Base-by-base conservation (phyloP, 2,113 vertebrate species). In the Grammomys surdaster region DNA sequence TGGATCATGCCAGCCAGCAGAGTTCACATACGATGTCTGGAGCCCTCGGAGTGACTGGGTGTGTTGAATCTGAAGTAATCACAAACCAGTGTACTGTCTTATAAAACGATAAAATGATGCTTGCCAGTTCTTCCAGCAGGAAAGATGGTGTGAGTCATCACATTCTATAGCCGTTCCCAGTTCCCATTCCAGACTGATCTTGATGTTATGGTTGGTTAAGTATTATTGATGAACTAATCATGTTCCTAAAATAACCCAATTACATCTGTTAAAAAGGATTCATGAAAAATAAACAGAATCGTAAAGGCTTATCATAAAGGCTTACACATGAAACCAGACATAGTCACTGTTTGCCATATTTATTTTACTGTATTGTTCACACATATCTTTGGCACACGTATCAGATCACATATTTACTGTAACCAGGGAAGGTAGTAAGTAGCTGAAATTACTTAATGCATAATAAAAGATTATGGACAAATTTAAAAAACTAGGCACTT, bases 171-270 rank as follows among this genome's bases (percentile, higher is more conserved):
- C 84, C 60, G 33, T 36, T 93, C 89, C n/a, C 86, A n/a, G 33
- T 36, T 93, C 89, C n/a, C 86, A n/a, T 95, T 93, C 84, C 78
- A 89, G 84, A 76, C 65, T 97, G 93, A 97, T 97, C 82, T 98
- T 97, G 89, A 93, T 97, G 89, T 95, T 97, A 77, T 0, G 1
- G 75, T 94, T 98, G 91, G 88, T 97, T 98, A 97, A 97, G 43
- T 97, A 88, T 95, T 95, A 95, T 88, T 96, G 95, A 96, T 94
- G 92, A 96, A 92, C 48, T 93, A 87, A 93, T 95, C 82, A 77
- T 84, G 48, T 90, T 92, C 73, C 86, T 89, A 95, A 97, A 97
- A 97, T 97, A 97, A 98, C 92, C 95, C 89, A 97, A 97, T 98
- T 97, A 89, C 20, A 87, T 90, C 92, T 48, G 98, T 97, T 97